phyloP scores from a whole-genome alignment of 2,113 vertebrate species.

The Mus pahari region DNA sequence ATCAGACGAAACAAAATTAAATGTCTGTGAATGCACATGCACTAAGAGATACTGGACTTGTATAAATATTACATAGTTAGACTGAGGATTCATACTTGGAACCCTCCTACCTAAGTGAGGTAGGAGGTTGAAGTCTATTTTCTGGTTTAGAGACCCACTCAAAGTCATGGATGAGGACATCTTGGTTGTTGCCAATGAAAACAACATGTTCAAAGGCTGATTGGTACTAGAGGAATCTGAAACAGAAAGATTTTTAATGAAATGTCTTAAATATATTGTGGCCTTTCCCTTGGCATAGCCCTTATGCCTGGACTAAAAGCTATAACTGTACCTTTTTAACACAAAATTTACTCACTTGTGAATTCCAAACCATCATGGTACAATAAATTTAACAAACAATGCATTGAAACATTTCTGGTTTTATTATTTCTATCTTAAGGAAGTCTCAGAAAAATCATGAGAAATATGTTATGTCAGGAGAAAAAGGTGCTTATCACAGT shows the following conservation, averaged over 20 bases:
- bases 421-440: background rate
- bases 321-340: background rate
- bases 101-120: background rate
- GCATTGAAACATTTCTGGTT: background rate
- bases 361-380: background rate
- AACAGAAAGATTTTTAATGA: background rate
- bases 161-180: background rate
- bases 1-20: background rate
- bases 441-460: conserved; percentile 16
- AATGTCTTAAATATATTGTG: background rate
- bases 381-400: background rate
- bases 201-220: background rate
- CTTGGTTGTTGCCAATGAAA: background rate
- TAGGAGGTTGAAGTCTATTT: background rate
- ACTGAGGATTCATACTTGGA: background rate
- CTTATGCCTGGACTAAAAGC: background rate
- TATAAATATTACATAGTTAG: background rate
- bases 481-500: background rate
- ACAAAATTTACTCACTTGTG: background rate
- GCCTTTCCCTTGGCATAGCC: background rate
- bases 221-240: background rate
- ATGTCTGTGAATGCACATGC: background rate
- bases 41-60: background rate
- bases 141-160: background rate
- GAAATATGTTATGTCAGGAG: background rate